Conservation (phyloP, 35 echinoderm and acorn worm species). For the Strongylocentrotus purpuratus region DNA sequence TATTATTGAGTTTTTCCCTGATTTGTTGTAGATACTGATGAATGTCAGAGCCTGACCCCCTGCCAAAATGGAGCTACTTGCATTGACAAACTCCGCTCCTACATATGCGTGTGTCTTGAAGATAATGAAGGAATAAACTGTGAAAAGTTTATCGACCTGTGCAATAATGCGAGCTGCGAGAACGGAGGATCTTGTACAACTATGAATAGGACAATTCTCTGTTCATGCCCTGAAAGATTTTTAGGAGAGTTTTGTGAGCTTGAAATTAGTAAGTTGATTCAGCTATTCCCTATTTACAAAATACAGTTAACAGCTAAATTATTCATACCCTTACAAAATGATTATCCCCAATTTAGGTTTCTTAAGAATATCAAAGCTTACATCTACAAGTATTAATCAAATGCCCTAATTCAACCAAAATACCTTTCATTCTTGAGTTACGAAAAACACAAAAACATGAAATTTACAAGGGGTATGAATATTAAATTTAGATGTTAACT, state of each 20-base stretch:
- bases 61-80: conserved; percentile 49
- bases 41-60: neutral
- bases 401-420: no score
- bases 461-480: no score
- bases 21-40: conserved; percentile 5
- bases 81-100: conserved; percentile 41
- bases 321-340: no score
- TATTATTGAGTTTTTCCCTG: no score
- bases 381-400: no score
- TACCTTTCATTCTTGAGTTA: no score
- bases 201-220: neutral
- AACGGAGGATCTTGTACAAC: conserved; percentile 51
- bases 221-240: neutral
- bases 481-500: no score
- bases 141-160: conserved; percentile 52
- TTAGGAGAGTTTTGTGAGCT: conserved; percentile 6
- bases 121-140: conserved; percentile 38
- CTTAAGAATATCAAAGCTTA: no score
- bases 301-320: no score
- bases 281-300: no score
- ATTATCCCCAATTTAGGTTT: no score
- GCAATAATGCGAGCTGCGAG: neutral
- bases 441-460: no score
- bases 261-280: neutral
- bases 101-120: conserved; percentile 39